A percentile compares a stretch with the other conserved stretches of the same genome.
These are phyloP conservation scores for Eustalomyia histrio DNA, from an alignment of 2,888 invertebrate genomes.

Conservation along the genomic window DNA sequence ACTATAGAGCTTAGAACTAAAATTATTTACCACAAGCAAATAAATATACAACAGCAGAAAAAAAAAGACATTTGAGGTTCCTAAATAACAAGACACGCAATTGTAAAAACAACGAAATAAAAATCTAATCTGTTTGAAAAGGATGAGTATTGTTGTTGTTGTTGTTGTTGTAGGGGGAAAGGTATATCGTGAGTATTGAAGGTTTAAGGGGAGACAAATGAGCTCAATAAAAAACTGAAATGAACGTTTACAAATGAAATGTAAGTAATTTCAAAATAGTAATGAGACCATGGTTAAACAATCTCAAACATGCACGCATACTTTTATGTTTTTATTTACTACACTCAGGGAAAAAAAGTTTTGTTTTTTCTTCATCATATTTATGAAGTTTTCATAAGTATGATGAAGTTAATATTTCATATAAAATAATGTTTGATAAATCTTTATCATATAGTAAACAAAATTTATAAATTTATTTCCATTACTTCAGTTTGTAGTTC, in stretches of 20 bases:
- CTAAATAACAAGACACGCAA: slow-evolving; percentile 54
- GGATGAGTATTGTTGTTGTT: not conserved
- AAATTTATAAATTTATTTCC: too few species aligned
- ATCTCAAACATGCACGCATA: not conserved
- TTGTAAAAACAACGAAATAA: slow-evolving; percentile 44
- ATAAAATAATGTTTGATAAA: too few species aligned
- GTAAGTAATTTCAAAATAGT: slow-evolving; percentile 59
- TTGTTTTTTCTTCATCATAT: too few species aligned
- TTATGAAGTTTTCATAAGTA: too few species aligned
- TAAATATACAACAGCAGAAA: not conserved
- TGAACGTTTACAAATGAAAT: slow-evolving; percentile 50
- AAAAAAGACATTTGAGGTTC: slow-evolving; percentile 52
- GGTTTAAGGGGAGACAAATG: slow-evolving; percentile 33
- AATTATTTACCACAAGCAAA: slow-evolving; percentile 30
- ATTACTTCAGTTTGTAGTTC: too few species aligned
- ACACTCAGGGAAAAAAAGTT: too few species aligned
- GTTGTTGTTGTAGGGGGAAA: too few species aligned
- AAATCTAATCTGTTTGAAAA: slow-evolving; percentile 36
- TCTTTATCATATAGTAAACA: too few species aligned
- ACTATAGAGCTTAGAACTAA: slow-evolving; percentile 23
- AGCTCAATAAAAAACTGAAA: slow-evolving; percentile 58
- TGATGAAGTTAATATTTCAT: too few species aligned
- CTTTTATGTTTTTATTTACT: not conserved
- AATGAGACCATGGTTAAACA: slow-evolving; percentile 32
- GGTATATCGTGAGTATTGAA: not conserved